These are phyloP conservation scores for Holothuria glaberrima DNA, from an alignment of 35 echinoderm and acorn worm species.

Conservation along the genomic window DNA sequence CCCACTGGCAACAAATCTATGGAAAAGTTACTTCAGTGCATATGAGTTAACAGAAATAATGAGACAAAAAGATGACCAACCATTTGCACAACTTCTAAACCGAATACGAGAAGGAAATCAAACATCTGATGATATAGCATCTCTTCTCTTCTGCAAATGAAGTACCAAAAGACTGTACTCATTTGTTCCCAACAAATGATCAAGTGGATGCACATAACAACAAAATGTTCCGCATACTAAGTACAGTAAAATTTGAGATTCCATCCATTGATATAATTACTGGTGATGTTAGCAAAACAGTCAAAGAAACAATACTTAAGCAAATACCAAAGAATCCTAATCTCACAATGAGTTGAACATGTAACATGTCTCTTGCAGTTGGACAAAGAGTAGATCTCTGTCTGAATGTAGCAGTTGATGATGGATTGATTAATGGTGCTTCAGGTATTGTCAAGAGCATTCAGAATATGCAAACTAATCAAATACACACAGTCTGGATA, in stretches of 20 bases:
- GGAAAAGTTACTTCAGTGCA: slow-evolving; percentile 49
- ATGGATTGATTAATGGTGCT: slow-evolving; percentile 68
- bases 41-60: slow-evolving; percentile 60
- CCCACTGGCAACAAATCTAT: slow-evolving; percentile 29
- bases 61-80: slow-evolving; percentile 62
- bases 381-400: slow-evolving; percentile 3
- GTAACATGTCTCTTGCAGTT: slow-evolving; percentile 4
- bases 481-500: slow-evolving; percentile 1
- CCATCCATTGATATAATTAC: not conserved
- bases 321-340: slow-evolving; percentile 34
- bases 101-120: slow-evolving; percentile 47
- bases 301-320: slow-evolving; percentile 3
- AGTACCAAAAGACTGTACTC: slow-evolving; percentile 10
- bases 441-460: slow-evolving; percentile 27
- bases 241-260: slow-evolving; percentile 39
- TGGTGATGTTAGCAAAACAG: slow-evolving; percentile 1
- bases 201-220: slow-evolving; percentile 36
- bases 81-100: slow-evolving; percentile 54
- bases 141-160: not conserved
- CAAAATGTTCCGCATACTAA: not conserved
- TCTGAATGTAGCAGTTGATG: slow-evolving; percentile 50
- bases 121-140: not conserved
- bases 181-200: slow-evolving; percentile 44
- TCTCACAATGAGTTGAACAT: not conserved
- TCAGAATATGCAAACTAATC: not conserved